Percentiles rank a stretch among this genome's conserved stretches.
These are phyloP conservation scores for Pollicipes pollicipes DNA, from an alignment of 1,140 invertebrate species.

Conservation along the genomic window DNA sequence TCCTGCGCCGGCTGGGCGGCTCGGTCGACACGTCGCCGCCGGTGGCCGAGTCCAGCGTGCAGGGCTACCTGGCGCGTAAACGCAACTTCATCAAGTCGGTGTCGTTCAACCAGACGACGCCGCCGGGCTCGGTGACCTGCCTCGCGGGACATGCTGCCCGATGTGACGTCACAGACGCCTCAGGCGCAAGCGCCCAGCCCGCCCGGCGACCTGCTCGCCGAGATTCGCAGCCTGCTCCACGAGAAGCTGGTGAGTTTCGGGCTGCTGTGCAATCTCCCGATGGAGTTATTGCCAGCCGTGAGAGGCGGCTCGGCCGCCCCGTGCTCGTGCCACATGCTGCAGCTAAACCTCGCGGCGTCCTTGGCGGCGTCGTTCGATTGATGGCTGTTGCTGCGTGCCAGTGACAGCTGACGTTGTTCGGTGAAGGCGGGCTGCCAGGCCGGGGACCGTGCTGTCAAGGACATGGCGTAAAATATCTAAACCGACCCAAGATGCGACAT, in stretches of 20 bases:
- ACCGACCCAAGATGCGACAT: too few species aligned
- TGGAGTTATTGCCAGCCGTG: too few species aligned
- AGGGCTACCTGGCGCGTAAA: neutral
- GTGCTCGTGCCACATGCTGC: too few species aligned
- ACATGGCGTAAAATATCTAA: too few species aligned
- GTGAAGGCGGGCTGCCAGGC: too few species aligned
- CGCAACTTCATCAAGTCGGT: neutral
- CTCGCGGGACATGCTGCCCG: neutral
- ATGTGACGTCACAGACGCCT: neutral
- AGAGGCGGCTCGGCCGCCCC: too few species aligned
- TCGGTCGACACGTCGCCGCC: neutral
- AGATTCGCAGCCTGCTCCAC: neutral
- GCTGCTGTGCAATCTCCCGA: too few species aligned
- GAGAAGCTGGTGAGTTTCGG: neutral
- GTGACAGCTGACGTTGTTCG: too few species aligned
- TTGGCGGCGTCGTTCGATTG: too few species aligned
- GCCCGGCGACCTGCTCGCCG: neutral
- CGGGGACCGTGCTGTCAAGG: too few species aligned
- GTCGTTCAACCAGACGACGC: neutral
- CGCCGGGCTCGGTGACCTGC: neutral
- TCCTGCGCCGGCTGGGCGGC: neutral
- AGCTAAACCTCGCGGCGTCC: too few species aligned
- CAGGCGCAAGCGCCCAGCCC: neutral
- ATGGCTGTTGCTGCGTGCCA: too few species aligned
- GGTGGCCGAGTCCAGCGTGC: neutral